These are phyloP conservation scores for Takifugu flavidus DNA, from an alignment of 2,113 vertebrate species.

Conservation along the genomic window DNA sequence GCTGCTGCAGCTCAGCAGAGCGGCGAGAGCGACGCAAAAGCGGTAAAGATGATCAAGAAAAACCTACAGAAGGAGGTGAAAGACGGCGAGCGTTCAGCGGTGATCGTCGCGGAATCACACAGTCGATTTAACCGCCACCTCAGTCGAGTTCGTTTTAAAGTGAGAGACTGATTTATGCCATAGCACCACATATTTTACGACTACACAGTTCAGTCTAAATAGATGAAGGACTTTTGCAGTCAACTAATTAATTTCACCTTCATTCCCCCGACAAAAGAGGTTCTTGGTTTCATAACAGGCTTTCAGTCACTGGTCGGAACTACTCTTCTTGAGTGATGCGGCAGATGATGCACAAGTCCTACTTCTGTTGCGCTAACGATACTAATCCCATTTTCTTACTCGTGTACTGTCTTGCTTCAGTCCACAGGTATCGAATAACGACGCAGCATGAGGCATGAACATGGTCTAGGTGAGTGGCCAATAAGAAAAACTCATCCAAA, in stretches of 20 bases:
- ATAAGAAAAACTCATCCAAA: constrained; percentile 69
- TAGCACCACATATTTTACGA: neutral
- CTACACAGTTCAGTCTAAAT: constrained; percentile 1
- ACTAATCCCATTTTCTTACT: constrained; percentile 57
- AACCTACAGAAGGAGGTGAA: neutral
- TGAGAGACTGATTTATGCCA: too few species aligned
- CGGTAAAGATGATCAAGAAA: neutral
- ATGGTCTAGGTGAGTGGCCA: constrained; percentile 55
- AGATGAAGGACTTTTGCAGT: constrained; percentile 9
- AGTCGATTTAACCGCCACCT: too few species aligned
- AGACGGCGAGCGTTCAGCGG: neutral
- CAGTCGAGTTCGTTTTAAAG: too few species aligned
- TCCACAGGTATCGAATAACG: constrained; percentile 42
- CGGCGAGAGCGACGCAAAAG: neutral
- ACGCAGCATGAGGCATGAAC: constrained; percentile 42
- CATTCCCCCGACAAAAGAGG: constrained; percentile 18
- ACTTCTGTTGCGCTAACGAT: constrained; percentile 45
- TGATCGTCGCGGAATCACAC: too few species aligned
- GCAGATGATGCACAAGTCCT: constrained; percentile 30
- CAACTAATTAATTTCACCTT: constrained; percentile 23
- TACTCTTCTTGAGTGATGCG: constrained; percentile 35
- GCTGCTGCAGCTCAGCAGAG: neutral
- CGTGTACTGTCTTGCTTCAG: constrained; percentile 17
- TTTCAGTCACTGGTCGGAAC: constrained; percentile 14
- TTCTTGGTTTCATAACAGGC: constrained; percentile 5